Conservation (phyloP, 2,797 vertebrate genomes). For the Clarias pachynema region DNA sequence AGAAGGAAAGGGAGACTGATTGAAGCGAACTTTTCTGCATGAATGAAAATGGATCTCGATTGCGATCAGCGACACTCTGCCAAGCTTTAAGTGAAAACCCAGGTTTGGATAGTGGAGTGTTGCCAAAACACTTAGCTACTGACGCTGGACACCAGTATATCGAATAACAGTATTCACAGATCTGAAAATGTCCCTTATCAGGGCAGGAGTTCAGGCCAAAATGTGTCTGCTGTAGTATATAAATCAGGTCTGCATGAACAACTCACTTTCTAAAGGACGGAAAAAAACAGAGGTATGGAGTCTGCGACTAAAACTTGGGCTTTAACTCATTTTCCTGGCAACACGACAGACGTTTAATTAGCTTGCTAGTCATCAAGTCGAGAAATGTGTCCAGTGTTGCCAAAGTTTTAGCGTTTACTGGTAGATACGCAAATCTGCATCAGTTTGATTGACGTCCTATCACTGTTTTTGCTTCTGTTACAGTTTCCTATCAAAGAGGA, state of each 20-base stretch:
- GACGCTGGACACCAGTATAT: neutral
- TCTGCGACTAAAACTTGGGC: neutral
- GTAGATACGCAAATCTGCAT: neutral
- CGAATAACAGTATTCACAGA: neutral
- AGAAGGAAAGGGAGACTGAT: constrained; percentile 24
- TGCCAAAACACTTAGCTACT: constrained; percentile 19
- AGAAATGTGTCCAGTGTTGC: neutral
- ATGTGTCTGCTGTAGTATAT: neutral
- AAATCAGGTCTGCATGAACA: neutral
- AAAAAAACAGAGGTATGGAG: neutral
- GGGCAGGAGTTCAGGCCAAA: neutral
- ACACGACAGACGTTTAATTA: neutral
- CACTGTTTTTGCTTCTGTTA: constrained; percentile 58
- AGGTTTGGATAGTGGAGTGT: constrained; percentile 3
- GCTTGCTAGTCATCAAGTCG: neutral
- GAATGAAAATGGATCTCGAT: constrained; percentile 30
- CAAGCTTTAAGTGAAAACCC: constrained; percentile 18
- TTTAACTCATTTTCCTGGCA: neutral
- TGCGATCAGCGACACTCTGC: constrained; percentile 13
- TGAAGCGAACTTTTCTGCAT: constrained; percentile 18
- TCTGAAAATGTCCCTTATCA: neutral
- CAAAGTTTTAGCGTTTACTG: neutral
- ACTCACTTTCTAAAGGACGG: neutral
- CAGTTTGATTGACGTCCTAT: neutral
- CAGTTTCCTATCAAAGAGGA: constrained; percentile 98